Percentiles rank a stretch among this genome's conserved stretches.
These are phyloP conservation scores for Entomobrya multifasciata DNA, from an alignment of 2,888 invertebrate species.

Conservation along the genomic window DNA sequence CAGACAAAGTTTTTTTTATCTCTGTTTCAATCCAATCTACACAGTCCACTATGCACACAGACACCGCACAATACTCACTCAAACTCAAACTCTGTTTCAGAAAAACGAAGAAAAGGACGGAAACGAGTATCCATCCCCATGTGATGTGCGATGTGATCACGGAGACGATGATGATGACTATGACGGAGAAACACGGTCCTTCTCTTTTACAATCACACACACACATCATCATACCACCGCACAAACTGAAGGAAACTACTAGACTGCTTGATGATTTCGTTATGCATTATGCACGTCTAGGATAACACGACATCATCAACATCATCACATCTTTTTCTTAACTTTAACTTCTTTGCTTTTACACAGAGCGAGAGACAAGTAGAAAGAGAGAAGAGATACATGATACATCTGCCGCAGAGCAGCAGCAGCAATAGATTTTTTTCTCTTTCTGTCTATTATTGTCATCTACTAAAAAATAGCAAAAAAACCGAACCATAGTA, in stretches of 20 bases:
- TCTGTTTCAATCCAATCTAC: constrained; percentile 28
- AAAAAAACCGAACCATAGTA: constrained; percentile 21
- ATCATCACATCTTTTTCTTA: too few relatives aligned
- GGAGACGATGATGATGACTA: constrained; percentile 5
- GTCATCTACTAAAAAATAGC: constrained; percentile 41
- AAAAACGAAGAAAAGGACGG: constrained; percentile 52
- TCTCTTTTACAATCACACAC: constrained; percentile 19
- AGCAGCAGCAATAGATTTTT: neutral
- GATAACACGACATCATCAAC: constrained; percentile 18
- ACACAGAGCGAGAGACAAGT: neutral
- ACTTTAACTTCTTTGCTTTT: neutral
- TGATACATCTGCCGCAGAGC: constrained; percentile 31
- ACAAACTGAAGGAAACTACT: constrained; percentile 29
- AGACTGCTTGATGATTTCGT: constrained; percentile 42
- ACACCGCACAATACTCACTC: neutral
- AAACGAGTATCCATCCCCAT: constrained; percentile 54
- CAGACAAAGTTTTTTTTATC: constrained; percentile 32
- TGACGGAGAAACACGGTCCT: neutral
- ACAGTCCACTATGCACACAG: neutral
- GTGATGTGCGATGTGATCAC: neutral
- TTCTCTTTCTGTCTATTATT: constrained; percentile 35
- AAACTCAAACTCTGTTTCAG: too few relatives aligned
- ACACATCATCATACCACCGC: neutral
- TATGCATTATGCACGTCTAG: constrained; percentile 41
- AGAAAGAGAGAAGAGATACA: neutral